phyloP scores from a whole-genome alignment of 2,797 vertebrate species.

The Chiloscyllium punctatum region DNA sequence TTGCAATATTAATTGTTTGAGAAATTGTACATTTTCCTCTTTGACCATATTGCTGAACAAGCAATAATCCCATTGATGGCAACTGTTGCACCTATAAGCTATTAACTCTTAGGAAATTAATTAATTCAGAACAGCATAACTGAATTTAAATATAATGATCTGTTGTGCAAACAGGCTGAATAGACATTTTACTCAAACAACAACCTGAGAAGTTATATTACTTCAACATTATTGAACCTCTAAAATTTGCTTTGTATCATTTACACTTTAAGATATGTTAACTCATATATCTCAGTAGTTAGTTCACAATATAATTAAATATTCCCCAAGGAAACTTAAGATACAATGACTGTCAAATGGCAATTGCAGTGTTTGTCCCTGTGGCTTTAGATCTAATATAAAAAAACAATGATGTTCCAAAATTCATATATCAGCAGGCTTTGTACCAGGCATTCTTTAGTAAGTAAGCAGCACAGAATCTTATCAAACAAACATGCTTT shows the following conservation, averaged over 20 bases:
- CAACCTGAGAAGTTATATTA: neutral
- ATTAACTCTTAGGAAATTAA: conserved; percentile 78
- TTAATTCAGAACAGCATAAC: conserved; percentile 69
- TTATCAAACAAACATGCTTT: conserved; percentile 51
- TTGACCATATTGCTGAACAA: conserved; percentile 63
- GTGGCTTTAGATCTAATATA: conserved; percentile 53
- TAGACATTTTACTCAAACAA: conserved; percentile 60
- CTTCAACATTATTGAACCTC: neutral
- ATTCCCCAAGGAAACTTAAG: conserved; percentile 52
- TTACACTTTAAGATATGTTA: conserved; percentile 38
- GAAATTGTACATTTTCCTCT: conserved; percentile 55
- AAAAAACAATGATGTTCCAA: conserved; percentile 55
- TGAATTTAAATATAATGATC: conserved; percentile 73
- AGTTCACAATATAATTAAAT: conserved; percentile 65
- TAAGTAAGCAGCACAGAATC: conserved; percentile 56
- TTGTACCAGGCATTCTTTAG: conserved; percentile 48
- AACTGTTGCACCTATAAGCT: conserved; percentile 59
- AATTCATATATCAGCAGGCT: conserved; percentile 56
- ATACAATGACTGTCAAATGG: conserved; percentile 54
- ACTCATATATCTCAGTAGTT: conserved; percentile 56
- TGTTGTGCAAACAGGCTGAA: conserved; percentile 63
- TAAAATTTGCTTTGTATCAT: neutral
- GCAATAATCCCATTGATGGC: conserved; percentile 70
- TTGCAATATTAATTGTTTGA: conserved; percentile 66
- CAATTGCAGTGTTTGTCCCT: conserved; percentile 53